Conservation (phyloP, 2,113 vertebrate genomes). For the Plotosus lineatus region DNA sequence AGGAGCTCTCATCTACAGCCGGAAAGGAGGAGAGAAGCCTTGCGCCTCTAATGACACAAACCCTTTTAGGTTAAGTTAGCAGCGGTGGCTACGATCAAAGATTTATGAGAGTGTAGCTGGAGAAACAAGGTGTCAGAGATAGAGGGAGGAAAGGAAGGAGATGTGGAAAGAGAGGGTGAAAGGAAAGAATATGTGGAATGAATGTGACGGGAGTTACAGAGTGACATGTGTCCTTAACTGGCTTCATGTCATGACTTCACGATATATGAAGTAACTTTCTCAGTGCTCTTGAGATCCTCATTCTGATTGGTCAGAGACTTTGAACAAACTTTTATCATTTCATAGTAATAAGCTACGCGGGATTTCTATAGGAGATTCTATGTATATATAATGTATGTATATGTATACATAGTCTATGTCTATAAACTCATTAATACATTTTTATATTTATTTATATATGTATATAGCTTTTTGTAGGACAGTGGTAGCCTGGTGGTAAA, state of each 20-base stretch:
- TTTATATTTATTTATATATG: no score
- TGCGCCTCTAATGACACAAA: conserved; percentile 14
- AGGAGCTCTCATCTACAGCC: conserved; percentile 28
- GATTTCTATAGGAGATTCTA: neutral
- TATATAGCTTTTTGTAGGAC: no score
- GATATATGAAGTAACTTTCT: neutral
- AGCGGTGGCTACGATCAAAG: conserved; percentile 12
- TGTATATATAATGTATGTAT: neutral
- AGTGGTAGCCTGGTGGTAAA: no score
- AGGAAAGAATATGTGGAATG: conserved; percentile 18
- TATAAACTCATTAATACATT: no score
- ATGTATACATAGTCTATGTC: no score
- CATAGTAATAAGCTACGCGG: neutral
- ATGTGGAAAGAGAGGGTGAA: neutral
- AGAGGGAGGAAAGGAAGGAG: neutral
- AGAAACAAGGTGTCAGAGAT: conserved; percentile 9
- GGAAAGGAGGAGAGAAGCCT: conserved; percentile 36
- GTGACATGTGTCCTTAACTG: neutral
- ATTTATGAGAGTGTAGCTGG: conserved; percentile 15
- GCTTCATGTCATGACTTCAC: neutral
- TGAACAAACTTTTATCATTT: neutral
- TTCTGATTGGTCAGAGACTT: neutral
- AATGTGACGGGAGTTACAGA: neutral
- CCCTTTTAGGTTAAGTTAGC: conserved; percentile 29
- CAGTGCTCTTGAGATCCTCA: neutral